Base-by-base conservation (phyloP, 2,888 invertebrate genomes). In the Fragum sueziense region DNA sequence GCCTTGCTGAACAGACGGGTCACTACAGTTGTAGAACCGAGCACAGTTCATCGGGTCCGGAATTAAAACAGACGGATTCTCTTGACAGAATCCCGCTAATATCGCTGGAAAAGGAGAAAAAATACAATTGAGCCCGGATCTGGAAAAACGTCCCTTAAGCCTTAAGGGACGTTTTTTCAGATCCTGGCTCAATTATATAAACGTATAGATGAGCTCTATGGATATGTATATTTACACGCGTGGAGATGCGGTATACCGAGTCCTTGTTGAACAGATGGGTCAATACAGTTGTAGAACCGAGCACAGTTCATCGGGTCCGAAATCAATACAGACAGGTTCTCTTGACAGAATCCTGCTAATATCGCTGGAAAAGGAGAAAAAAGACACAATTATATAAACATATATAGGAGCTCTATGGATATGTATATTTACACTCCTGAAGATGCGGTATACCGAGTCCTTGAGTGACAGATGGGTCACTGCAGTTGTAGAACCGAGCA, bases 401-500 rank as follows among this genome's bases (percentile, higher is more conserved):
- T n/a, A n/a, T n/a, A n/a, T n/a, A n/a, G n/a, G n/a, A n/a, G n/a
- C n/a, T n/a, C n/a, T n/a, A n/a, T 14, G 88, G 88, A 69, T 88
- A 88, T 69, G 81, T 84, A n/a, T 88, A 88, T 70, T 83, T 84
- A 73, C 88, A 88, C 61, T 86, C 88, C 34, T 82, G 82, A 27
- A 80, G 76, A 41, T 85, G 85, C 14, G 85, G 84, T n/a, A 82
- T 71, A 11, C 74, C 78, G 17, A 87, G 78, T 0, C 86, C 86
- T 31, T 62, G 71, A 11, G 71, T 51, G 2, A 82, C 33, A 2
- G 72, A 27, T 0, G 77, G 76, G 29, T 86, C 85, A 65, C 85
- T 86, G 74, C 89, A 89, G 78, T 89, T 89, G 80, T 88, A 89
- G 57, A 84, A 89, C 52, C 88, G 70, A 59, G 88, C 87, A 75